Conservation (phyloP, 2,113 vertebrate genomes). For the Chauna torquata region DNA sequence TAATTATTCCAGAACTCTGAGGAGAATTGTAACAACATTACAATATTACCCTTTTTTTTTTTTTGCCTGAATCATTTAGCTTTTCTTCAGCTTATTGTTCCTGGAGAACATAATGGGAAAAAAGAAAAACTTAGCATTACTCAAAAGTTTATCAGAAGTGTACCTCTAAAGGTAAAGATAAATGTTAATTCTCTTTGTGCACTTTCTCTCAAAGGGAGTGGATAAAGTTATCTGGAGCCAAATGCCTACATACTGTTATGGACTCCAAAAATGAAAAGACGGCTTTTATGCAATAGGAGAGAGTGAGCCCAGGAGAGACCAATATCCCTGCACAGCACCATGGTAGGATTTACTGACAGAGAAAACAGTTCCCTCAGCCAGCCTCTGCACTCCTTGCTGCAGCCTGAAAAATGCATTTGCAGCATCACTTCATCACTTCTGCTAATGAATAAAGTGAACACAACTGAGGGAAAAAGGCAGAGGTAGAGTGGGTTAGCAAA, state of each 20-base stretch:
- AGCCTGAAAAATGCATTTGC: neutral
- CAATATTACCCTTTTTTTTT: neutral
- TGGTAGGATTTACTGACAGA: neutral
- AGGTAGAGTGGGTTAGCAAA: accelerated
- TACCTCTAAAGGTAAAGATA: neutral
- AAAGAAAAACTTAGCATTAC: neutral
- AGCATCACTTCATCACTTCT: neutral
- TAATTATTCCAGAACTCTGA: neutral
- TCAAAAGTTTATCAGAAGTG: neutral
- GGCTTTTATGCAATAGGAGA: neutral
- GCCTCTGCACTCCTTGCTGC: neutral
- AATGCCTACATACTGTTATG: neutral
- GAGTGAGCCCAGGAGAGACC: neutral
- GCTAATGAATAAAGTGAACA: neutral
- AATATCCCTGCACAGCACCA: neutral
- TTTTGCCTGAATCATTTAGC: neutral
- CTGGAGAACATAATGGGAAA: neutral
- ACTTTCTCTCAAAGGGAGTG: neutral
- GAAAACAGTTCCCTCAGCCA: neutral
- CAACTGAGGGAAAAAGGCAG: neutral
- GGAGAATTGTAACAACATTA: neutral
- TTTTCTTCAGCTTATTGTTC: neutral
- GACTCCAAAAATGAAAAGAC: neutral
- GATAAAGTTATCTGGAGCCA: neutral
- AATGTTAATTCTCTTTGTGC: neutral